Base-by-base conservation (phyloP, 2,888 invertebrate species). In the Marronus borbonicus region DNA sequence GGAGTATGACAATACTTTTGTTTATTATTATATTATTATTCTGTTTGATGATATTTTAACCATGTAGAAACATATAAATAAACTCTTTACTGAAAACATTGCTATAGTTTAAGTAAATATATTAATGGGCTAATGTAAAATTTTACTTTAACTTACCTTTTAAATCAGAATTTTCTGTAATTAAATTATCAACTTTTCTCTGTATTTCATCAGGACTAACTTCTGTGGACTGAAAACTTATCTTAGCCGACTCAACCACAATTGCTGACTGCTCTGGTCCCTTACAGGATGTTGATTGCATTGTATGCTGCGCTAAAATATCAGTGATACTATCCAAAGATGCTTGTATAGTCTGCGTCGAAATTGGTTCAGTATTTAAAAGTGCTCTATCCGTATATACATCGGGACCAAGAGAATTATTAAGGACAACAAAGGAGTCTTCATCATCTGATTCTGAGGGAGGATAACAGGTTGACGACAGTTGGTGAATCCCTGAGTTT, bases 401-500 rank as follows among this genome's bases (percentile, higher is more conserved):
- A 55, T 77, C 76, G 1, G 76, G 74, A 3, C 74, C 76, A 49
- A 75, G 60, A 24, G 79, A 79, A 70, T 62, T 78, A 72, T 80
- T 83, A 17, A 87, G 79, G 3, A 87, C 86, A 28, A 87, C 86
- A 80, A 87, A 87, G 0, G 87, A 87, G 77, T 85, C 85, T 66
- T 86, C 86, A 78, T 86, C 84, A 65, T 84, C 84, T 50, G 83
- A 84, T 74, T 84, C 84, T 1, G 84, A 81, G 5, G 83, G 82
- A 20, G 83, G 81, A 72, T 82, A 82, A 77, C 82, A 82, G 1
- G 80, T 81, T 8, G 76, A 58, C 2, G 82, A 80, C 20, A 84
- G 49, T 72, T 83, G 82, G 62, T 83, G 82, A 36, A 82, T 79
- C 44, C 80, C 80, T n/a, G 78, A 65, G 49, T 78, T 69, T 36